Percentiles rank a stretch among this genome's conserved stretches.
phyloP scores from a whole-genome alignment of 2,797 vertebrate genomes.

The Anguilla anguilla region DNA sequence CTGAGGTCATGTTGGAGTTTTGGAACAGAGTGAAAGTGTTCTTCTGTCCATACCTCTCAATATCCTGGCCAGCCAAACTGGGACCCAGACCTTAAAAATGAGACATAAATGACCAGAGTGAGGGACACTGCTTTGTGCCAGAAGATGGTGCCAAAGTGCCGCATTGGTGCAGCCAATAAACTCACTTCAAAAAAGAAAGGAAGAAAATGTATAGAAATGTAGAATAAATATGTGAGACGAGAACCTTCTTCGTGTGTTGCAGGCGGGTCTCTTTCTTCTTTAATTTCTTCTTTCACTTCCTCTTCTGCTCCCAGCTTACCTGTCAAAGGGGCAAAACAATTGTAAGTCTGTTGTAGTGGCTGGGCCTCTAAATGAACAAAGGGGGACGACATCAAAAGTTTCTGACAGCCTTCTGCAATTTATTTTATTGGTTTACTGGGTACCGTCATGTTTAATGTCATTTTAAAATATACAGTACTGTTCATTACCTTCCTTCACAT shows the following conservation, averaged over 20 bases:
- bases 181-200: slow-evolving; percentile 38
- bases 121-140: slow-evolving; percentile 50
- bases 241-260: slow-evolving; percentile 73
- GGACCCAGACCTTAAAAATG: slow-evolving; percentile 62
- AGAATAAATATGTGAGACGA: slow-evolving; percentile 11
- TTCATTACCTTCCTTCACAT: slow-evolving; percentile 90
- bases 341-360: not conserved
- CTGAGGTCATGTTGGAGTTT: slow-evolving; percentile 55
- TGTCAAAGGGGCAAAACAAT: slow-evolving; percentile 43
- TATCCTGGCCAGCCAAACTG: slow-evolving; percentile 56
- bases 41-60: slow-evolving; percentile 60
- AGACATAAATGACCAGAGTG: slow-evolving; percentile 59
- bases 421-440: not conserved
- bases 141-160: slow-evolving; percentile 45
- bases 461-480: not conserved
- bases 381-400: not conserved
- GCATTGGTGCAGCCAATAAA: slow-evolving; percentile 33
- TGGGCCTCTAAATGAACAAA: not conserved
- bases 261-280: slow-evolving; percentile 76
- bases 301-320: slow-evolving; percentile 77
- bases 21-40: slow-evolving; percentile 55
- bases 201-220: slow-evolving; percentile 33
- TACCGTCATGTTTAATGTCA: not conserved
- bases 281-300: slow-evolving; percentile 77
- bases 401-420: not conserved